A percentile compares a stretch with the other conserved stretches of the same genome.
phyloP scores from a whole-genome alignment of 2,797 vertebrate species.

The Sternarchorhynchus goeldii region DNA sequence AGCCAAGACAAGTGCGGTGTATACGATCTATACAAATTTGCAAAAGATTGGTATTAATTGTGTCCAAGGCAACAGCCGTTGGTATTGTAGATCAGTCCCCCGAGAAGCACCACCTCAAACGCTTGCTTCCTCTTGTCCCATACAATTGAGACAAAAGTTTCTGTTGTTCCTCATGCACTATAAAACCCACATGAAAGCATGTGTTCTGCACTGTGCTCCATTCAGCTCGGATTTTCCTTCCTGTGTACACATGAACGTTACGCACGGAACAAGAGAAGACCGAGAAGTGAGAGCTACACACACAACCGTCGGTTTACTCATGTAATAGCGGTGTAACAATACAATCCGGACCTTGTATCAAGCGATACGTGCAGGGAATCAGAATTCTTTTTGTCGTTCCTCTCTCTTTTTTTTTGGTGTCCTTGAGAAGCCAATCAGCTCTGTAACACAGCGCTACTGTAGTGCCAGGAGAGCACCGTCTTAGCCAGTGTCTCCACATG shows the following conservation, averaged over 20 bases:
- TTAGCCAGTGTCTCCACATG: too few relatives aligned
- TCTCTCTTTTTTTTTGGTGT: too few relatives aligned
- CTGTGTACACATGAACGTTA: background rate
- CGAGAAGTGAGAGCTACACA: background rate
- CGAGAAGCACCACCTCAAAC: conserved; percentile 22
- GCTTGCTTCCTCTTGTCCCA: conserved; percentile 9
- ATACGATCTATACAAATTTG: background rate
- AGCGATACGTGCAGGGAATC: too few relatives aligned
- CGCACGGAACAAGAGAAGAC: background rate
- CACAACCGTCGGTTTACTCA: background rate
- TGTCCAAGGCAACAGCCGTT: background rate
- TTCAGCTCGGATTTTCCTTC: conserved; percentile 1
- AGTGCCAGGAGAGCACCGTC: too few relatives aligned
- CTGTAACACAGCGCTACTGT: too few relatives aligned
- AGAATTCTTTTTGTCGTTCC: too few relatives aligned
- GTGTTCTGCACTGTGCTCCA: background rate
- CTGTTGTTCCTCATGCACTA: conserved; percentile 4
- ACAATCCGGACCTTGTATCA: too few relatives aligned
- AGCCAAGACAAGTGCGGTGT: conserved; percentile 11
- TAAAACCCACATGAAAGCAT: conserved; percentile 36
- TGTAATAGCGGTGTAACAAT: background rate
- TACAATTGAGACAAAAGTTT: conserved; percentile 14
- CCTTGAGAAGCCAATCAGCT: too few relatives aligned
- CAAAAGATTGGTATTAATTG: conserved; percentile 16
- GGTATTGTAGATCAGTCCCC: conserved; percentile 4